phyloP scores from a whole-genome alignment of 2,888 invertebrate genomes.

The Oasisia sp. region DNA sequence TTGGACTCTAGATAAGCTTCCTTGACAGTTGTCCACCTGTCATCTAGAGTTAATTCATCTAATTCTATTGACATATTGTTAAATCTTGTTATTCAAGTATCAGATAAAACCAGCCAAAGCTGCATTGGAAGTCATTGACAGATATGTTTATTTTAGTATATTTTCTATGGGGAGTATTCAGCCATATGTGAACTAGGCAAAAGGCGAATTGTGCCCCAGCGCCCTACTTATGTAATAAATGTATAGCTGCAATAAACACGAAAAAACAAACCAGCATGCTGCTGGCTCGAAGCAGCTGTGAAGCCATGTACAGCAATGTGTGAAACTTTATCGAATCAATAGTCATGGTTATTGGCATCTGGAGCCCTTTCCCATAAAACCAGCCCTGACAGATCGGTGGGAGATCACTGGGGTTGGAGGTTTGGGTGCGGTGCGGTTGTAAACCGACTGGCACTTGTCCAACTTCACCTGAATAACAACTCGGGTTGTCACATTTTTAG shows the following conservation, averaged over 20 bases:
- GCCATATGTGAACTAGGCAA: no score
- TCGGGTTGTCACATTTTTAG: neutral
- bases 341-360: constrained; percentile 5
- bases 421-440: neutral
- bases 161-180: neutral
- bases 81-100: no score
- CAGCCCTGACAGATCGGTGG: neutral
- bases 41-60: no score
- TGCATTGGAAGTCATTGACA: no score
- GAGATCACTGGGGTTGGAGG: neutral
- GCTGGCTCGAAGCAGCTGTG: neutral
- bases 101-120: no score
- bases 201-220: no score
- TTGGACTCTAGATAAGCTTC: no score
- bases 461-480: neutral
- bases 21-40: no score
- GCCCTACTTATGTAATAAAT: neutral
- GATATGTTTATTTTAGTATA: neutral
- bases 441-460: neutral
- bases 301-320: neutral
- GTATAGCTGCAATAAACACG: neutral
- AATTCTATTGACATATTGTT: no score
- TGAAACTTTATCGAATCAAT: neutral
- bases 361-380: neutral
- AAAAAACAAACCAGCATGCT: neutral